phyloP scores from a whole-genome alignment of 2,797 vertebrate genomes.

The Mallotus villosus region DNA sequence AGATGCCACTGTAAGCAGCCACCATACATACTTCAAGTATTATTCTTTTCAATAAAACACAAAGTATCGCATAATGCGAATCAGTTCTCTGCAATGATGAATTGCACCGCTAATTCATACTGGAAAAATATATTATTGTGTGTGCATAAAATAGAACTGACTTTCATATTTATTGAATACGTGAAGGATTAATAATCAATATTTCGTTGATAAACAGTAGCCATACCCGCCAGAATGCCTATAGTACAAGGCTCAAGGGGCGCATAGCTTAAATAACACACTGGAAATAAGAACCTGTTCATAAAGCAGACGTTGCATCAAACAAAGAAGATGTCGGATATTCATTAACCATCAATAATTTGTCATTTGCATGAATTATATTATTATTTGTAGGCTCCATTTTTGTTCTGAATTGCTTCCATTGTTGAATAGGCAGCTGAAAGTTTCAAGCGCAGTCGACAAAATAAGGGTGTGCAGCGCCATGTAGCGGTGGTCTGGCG shows the following conservation, averaged over 20 bases:
- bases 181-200: conserved; percentile 27
- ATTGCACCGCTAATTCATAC: background rate
- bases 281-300: conserved; percentile 20
- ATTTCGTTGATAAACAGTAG: conserved; percentile 20
- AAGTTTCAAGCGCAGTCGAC: conserved; percentile 79
- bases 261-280: conserved; percentile 10
- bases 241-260: conserved; percentile 18
- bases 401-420: conserved; percentile 42
- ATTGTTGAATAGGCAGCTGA: conserved; percentile 65
- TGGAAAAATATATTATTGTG: background rate
- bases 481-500: conserved; percentile 66
- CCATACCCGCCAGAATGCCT: conserved; percentile 29
- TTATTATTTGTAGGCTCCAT: conserved; percentile 34
- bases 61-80: conserved; percentile 25
- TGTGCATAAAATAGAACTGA: conserved; percentile 25
- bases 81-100: conserved; percentile 11
- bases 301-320: background rate
- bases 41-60: conserved; percentile 17
- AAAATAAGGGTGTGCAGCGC: conserved; percentile 74
- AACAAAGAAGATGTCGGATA: conserved; percentile 3
- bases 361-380: conserved; percentile 23
- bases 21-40: conserved; percentile 12
- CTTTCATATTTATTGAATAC: conserved; percentile 27
- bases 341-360: conserved; percentile 11
- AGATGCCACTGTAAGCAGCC: conserved; percentile 18